Conservation (phyloP, 2,113 vertebrate genomes). For the Noturus placidus region DNA sequence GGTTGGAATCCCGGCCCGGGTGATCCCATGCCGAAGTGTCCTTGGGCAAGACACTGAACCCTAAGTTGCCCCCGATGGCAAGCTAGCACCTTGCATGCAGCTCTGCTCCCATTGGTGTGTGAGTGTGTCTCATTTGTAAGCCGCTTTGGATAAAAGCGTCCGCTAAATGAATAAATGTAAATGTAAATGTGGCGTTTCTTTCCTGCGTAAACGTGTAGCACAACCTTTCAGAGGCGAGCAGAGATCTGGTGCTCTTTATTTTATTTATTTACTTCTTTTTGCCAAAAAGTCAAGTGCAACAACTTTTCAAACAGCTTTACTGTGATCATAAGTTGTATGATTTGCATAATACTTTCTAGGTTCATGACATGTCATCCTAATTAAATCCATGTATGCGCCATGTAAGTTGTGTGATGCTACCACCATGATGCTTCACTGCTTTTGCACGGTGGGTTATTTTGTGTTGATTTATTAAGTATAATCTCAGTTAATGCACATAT, state of each 20-base stretch:
- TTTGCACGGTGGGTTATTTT: background rate
- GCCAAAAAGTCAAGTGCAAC: background rate
- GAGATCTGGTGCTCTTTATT: background rate
- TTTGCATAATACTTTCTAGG: background rate
- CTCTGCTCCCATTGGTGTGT: too few relatives aligned
- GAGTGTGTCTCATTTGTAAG: too few relatives aligned
- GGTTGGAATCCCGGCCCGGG: too few relatives aligned
- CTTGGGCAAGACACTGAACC: too few relatives aligned
- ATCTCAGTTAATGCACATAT: background rate
- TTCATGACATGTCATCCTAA: background rate
- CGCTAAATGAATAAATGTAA: too few relatives aligned
- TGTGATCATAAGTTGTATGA: background rate
- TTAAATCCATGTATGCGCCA: too few relatives aligned
- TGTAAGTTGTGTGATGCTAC: background rate
- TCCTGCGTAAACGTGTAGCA: constrained; percentile 29
- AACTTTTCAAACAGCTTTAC: background rate
- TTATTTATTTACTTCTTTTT: background rate
- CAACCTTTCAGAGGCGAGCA: background rate
- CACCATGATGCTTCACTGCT: background rate
- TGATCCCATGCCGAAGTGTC: too few relatives aligned
- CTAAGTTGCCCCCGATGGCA: too few relatives aligned
- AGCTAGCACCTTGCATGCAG: too few relatives aligned
- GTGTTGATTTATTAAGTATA: background rate
- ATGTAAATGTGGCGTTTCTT: background rate
- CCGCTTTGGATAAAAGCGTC: too few relatives aligned